These are phyloP conservation scores for Syrphus vitripennis DNA, from an alignment of 2,888 invertebrate genomes.

Conservation along the genomic window DNA sequence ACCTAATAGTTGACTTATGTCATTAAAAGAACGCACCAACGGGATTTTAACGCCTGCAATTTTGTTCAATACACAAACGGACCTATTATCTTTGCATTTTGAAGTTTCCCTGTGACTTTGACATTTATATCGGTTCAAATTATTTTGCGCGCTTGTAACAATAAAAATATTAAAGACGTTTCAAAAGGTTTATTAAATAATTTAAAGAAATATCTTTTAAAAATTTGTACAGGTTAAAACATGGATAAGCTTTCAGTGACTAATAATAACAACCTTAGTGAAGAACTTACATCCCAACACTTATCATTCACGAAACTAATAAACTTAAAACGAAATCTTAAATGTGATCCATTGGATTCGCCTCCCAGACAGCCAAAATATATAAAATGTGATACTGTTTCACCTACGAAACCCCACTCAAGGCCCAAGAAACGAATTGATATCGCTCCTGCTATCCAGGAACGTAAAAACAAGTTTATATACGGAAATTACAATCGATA, in stretches of 20 bases:
- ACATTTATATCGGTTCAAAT: not conserved
- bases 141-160: not conserved
- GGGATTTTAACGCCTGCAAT: no score
- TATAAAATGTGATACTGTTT: not conserved
- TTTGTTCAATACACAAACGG: no score
- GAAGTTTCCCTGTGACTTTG: no score
- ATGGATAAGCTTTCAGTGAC: not conserved
- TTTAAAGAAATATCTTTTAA: not conserved
- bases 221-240: no score
- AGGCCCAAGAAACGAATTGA: constrained; percentile 44
- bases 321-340: constrained; percentile 33
- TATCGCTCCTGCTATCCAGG: not conserved
- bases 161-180: not conserved
- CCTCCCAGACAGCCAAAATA: constrained; percentile 19
- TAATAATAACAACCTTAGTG: constrained; percentile 15
- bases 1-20: no score
- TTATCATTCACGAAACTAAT: not conserved
- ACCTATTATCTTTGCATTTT: no score
- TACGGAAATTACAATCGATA: constrained; percentile 83
- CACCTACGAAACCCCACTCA: not conserved
- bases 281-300: not conserved
- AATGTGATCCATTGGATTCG: not conserved
- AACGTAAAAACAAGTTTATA: constrained; percentile 73
- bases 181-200: not conserved
- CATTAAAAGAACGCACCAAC: no score